Evolutionary conservation across 2,113 vertebrate species (phyloP), one percentile per base, ranked within the genome.

Genomic region (Channa argus): DNA sequence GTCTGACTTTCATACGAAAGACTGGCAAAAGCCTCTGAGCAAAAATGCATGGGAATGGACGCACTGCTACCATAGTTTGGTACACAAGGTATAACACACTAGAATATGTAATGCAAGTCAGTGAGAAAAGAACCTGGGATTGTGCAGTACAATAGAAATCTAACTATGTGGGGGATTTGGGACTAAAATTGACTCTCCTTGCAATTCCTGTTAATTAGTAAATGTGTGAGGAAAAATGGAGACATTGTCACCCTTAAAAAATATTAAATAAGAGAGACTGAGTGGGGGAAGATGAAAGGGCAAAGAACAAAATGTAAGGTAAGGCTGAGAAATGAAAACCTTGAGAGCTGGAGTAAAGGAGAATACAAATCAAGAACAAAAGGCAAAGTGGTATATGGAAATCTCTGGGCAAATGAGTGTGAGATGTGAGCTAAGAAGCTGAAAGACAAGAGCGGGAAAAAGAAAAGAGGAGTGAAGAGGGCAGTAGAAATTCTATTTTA

Each of bases 1-100:
- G 38, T 71, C 63, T 71, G 62, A 63, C 58, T 84, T 34, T 70
- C 34, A 58, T 58, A 85, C 82, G 73, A 83, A 79, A 83, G 74
- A 55, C 70, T 79, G 53, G 24, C 50, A 74, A 79, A 79, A 76
- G 58, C 63, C 14, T 15, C 14, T 53, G 59, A 71, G 44, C 60
- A 61, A 63, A 82, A 79, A 56, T 60, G 47, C 45, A 78, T 24
- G 53, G 64, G 52, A 69, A 72, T 1, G 6, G 11, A 71, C 77
- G 75, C 43, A 39, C 68, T 66, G 56, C 44, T 54, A 70, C 53
- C 55, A 51, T 3, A 38, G 9, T 41, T 47, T 53, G 39, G 77
- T 62, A 66, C 52, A 62, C 7, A 34, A 66, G 33, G 43, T 36
- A 46, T 8, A 70, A 54, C 37, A 66, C n/a, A 77, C 52, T 34